These are phyloP conservation scores for Passer montanus DNA, from an alignment of 2,113 vertebrate genomes.

Conservation along the genomic window DNA sequence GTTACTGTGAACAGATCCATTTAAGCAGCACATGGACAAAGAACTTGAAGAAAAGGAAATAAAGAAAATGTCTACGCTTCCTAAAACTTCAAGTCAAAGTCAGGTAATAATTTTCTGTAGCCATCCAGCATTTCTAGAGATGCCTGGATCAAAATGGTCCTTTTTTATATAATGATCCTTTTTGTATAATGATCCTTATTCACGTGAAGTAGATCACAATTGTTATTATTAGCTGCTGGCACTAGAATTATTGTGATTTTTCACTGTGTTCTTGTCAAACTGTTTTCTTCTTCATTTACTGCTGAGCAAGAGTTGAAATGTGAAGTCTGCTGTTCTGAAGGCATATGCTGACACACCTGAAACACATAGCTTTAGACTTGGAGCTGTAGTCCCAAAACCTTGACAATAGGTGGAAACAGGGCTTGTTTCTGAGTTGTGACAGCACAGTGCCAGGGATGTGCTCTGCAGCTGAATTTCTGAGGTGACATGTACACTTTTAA, in stretches of 20 bases:
- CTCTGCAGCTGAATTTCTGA: not conserved
- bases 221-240: not conserved
- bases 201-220: not conserved
- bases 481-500: not conserved
- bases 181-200: not conserved
- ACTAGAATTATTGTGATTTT: not conserved
- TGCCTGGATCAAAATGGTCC: not conserved
- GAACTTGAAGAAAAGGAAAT: conserved; percentile 87
- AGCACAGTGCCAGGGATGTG: not conserved
- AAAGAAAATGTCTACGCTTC: conserved; percentile 70
- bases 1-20: conserved; percentile 79
- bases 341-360: not conserved
- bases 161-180: not conserved
- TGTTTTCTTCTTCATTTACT: not conserved
- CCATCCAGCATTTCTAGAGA: not conserved
- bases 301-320: not conserved
- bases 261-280: not conserved
- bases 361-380: not conserved
- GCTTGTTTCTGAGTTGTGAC: not conserved
- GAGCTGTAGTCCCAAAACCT: not conserved
- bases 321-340: not conserved
- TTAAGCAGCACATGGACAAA: conserved; percentile 82
- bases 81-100: conserved; percentile 76
- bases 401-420: not conserved
- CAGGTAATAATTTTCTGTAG: conserved; percentile 74